phyloP scores from a whole-genome alignment of 1,140 invertebrate species.

The Seison nebaliae region DNA sequence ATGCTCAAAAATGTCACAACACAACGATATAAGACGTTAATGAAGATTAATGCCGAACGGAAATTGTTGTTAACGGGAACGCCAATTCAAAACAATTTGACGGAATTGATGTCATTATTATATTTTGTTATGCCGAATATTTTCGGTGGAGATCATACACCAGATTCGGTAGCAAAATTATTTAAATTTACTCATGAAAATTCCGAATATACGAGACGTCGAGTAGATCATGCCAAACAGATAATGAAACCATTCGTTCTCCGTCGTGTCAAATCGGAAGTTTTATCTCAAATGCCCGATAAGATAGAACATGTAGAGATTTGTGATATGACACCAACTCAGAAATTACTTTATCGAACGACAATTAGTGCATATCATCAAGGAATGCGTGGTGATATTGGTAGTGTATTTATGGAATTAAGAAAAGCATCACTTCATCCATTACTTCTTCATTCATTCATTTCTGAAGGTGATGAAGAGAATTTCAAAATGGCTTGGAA shows the following conservation, averaged over 20 bases:
- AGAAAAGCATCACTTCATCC: conserved; percentile 66
- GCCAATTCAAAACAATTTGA: conserved; percentile 71
- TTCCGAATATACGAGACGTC: no score
- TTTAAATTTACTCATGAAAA: conserved; percentile 3
- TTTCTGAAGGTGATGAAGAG: conserved; percentile 45
- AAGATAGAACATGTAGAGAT: conserved; percentile 43
- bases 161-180: conserved; percentile 6
- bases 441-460: conserved; percentile 44
- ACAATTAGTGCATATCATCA: conserved; percentile 1
- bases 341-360: conserved; percentile 41
- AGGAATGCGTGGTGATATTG: conserved; percentile 1
- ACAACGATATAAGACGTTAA: conserved; percentile 55
- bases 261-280: conserved; percentile 51
- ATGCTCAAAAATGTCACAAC: conserved; percentile 91
- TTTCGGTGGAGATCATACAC: conserved; percentile 32
- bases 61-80: conserved; percentile 63
- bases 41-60: conserved; percentile 53
- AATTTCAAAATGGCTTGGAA: conserved; percentile 40
- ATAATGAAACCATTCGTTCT: conserved; percentile 87
- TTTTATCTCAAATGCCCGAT: conserved; percentile 41
- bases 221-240: conserved; percentile 62
- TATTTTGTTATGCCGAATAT: conserved; percentile 83
- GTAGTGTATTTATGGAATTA: conserved; percentile 56
- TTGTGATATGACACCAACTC: conserved; percentile 40
- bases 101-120: conserved; percentile 73